phyloP scores from a whole-genome alignment of 2,797 vertebrate species.

The Ispidina picta region DNA sequence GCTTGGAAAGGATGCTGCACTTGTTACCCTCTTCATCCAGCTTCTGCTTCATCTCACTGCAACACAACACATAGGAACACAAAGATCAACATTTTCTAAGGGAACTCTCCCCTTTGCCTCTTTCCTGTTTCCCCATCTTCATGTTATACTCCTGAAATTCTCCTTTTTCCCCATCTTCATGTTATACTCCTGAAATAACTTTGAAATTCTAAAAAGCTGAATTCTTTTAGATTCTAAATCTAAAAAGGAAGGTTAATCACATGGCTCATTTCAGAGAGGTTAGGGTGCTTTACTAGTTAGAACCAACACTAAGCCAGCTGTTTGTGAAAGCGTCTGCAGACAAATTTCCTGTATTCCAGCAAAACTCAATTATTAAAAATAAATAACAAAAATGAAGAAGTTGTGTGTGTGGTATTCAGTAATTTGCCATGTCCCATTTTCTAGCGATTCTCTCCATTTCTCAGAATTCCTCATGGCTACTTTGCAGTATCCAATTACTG shows the following conservation, averaged over 20 bases:
- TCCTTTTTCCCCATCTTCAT: not conserved
- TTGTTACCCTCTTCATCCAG: slow-evolving; percentile 93
- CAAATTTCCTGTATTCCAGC: not conserved
- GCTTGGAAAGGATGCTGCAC: slow-evolving; percentile 92
- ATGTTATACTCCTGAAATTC: not conserved
- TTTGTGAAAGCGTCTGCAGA: not conserved
- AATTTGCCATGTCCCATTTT: not conserved
- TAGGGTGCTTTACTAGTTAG: not conserved
- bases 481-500: not conserved
- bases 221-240: no score
- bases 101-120: not conserved
- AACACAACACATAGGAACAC: not conserved
- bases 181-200: not conserved
- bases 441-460: not conserved
- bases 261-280: not conserved
- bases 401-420: not conserved
- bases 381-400: not conserved
- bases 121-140: not conserved
- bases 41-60: slow-evolving; percentile 95
- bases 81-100: not conserved
- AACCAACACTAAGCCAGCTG: not conserved
- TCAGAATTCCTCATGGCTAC: not conserved
- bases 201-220: not conserved
- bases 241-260: not conserved
- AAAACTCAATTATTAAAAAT: not conserved